Conservation (phyloP, 2,113 vertebrate genomes). For the Blennius ocellaris region DNA sequence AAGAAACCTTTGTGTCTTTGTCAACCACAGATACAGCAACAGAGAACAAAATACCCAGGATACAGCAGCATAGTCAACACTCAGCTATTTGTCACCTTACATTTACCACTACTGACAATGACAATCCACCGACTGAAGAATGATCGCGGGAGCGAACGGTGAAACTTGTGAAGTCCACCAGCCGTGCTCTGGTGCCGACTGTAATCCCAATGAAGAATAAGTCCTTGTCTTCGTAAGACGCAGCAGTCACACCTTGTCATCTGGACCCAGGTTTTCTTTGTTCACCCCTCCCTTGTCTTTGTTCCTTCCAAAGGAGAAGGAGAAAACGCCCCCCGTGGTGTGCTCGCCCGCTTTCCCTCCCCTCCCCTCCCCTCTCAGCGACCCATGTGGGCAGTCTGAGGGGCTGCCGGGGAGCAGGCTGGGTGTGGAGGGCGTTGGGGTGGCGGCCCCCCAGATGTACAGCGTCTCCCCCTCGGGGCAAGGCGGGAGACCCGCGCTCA, state of each 20-base stretch:
- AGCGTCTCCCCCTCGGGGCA: conserved; percentile 85
- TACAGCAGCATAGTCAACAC: conserved; percentile 63
- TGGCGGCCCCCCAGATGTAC: conserved; percentile 79
- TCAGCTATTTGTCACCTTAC: conserved; percentile 42
- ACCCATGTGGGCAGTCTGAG: conserved; percentile 55
- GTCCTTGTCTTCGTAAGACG: conserved; percentile 8
- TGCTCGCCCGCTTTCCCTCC: conserved; percentile 40
- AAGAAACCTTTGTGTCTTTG: conserved; percentile 1
- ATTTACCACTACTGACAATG: conserved; percentile 41
- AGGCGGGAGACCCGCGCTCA: conserved; percentile 81
- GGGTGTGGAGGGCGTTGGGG: conserved; percentile 66
- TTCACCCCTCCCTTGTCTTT: conserved; percentile 43
- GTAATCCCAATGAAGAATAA: conserved; percentile 15
- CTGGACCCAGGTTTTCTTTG: conserved; percentile 40
- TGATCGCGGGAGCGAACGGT: conserved; percentile 44
- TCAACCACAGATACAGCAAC: conserved; percentile 43
- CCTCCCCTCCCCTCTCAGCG: conserved; percentile 28
- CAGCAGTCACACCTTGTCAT: conserved; percentile 64
- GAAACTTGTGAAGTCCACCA: conserved; percentile 26
- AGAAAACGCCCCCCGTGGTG: conserved; percentile 43
- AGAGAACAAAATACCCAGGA: conserved; percentile 44
- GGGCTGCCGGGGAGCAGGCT: conserved; percentile 81
- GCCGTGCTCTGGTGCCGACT: conserved; percentile 9
- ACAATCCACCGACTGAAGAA: conserved; percentile 50
- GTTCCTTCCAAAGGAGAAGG: conserved; percentile 69